Conservation (phyloP, 2,113 vertebrate species). For the Amazona vittata region DNA sequence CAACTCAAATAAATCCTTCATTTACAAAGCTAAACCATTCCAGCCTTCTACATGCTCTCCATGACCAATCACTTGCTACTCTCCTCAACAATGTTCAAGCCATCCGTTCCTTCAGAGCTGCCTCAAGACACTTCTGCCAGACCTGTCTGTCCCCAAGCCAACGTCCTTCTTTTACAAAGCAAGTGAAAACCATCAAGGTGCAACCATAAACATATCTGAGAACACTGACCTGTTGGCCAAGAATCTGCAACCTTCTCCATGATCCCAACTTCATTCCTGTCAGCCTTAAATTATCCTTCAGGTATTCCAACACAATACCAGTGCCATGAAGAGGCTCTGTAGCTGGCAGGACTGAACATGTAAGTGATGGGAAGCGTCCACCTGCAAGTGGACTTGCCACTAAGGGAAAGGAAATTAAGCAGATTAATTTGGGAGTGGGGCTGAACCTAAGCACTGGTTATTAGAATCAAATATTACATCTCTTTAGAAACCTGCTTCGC, state of each 20-base stretch:
- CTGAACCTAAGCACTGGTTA: not conserved
- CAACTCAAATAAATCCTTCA: not conserved
- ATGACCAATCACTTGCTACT: not conserved
- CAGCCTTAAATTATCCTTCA: not conserved
- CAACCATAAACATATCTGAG: not conserved
- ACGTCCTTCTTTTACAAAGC: not conserved
- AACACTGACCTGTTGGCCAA: not conserved
- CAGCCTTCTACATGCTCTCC: not conserved
- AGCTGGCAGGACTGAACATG: not conserved
- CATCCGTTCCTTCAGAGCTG: not conserved
- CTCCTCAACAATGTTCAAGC: accelerated
- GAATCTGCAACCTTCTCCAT: not conserved
- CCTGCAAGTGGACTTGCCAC: not conserved
- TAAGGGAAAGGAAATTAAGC: not conserved
- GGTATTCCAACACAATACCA: not conserved
- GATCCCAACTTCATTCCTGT: not conserved
- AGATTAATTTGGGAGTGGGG: accelerated
- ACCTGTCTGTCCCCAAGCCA: not conserved
- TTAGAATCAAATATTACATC: not conserved
- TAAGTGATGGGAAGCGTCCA: not conserved
- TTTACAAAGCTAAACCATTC: not conserved
- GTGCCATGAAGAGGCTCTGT: not conserved
- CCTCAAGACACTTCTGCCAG: not conserved
- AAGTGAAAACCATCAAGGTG: not conserved
- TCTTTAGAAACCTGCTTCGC: not conserved